Evolutionary conservation across 2,113 vertebrate genomes (phyloP).

Genomic region (Misgurnus mizolepis): DNA sequence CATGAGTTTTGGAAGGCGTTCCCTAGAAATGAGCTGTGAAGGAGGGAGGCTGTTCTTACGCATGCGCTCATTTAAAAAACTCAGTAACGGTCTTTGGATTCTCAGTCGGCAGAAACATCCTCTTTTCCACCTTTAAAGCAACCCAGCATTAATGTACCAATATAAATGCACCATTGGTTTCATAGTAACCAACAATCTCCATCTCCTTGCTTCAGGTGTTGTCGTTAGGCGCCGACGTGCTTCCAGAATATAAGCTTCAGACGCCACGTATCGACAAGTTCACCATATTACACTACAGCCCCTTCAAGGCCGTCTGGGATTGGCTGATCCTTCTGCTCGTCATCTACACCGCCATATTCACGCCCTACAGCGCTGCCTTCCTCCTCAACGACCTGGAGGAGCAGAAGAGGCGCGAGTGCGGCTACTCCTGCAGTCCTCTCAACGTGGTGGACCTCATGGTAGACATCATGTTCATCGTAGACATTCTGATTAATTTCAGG

Average conservation of each 20-base stretch:
- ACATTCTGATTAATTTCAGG: conserved; percentile 99
- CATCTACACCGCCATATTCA: conserved; percentile 98
- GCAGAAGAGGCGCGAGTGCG: conserved; percentile 88
- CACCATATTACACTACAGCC: conserved; percentile 98
- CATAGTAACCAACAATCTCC: conserved; percentile 2
- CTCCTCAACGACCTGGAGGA: conserved; percentile 96
- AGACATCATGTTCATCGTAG: conserved; percentile 99
- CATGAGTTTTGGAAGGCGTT: no score
- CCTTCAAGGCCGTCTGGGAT: conserved; percentile 99
- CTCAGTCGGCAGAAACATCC: no score
- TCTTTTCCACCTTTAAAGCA: no score
- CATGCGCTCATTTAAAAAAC: no score
- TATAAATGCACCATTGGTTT: neutral
- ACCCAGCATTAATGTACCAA: neutral
- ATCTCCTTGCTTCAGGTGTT: conserved; percentile 78
- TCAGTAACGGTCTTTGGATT: no score
- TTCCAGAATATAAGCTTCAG: conserved; percentile 98
- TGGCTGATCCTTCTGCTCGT: conserved; percentile 97
- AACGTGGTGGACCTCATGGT: conserved; percentile 98
- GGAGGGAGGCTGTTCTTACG: no score
- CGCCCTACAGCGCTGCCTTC: conserved; percentile 97
- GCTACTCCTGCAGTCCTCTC: conserved; percentile 96
- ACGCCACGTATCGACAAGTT: conserved; percentile 93
- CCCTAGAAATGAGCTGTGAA: no score
- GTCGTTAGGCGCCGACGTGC: conserved; percentile 94